These are phyloP conservation scores for Muntiacus reevesi DNA, from an alignment of 2,113 vertebrate genomes.

Conservation along the genomic window DNA sequence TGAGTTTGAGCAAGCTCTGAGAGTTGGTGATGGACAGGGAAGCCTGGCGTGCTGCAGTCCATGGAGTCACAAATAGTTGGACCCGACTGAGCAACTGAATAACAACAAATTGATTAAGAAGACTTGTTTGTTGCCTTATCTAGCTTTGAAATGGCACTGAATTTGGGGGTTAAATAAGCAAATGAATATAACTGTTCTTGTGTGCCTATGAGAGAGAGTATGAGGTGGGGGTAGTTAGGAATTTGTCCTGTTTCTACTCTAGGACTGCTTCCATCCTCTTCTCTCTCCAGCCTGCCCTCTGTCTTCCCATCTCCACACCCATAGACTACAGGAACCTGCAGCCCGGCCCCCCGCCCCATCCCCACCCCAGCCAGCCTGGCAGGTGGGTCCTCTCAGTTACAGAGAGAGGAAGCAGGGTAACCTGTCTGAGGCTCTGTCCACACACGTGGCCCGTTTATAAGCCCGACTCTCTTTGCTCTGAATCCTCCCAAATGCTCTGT, in stretches of 20 bases:
- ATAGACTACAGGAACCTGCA: background rate
- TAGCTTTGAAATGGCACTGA: background rate
- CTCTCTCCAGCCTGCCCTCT: background rate
- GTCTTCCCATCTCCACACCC: background rate
- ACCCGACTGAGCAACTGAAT: background rate
- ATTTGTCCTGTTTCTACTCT: background rate
- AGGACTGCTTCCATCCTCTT: background rate
- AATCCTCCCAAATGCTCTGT: background rate
- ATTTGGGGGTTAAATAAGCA: background rate
- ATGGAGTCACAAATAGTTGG: background rate
- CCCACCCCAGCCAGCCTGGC: background rate
- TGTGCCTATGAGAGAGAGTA: no score
- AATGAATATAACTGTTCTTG: background rate
- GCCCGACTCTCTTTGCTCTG: background rate
- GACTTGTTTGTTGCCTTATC: background rate
- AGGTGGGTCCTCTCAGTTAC: background rate
- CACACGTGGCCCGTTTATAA: fast-evolving
- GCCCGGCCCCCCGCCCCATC: fast-evolving
- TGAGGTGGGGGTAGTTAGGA: background rate
- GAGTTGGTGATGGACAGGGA: background rate
- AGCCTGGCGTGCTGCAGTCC: background rate
- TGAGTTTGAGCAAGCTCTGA: background rate
- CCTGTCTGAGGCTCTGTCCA: background rate
- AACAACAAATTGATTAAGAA: background rate
- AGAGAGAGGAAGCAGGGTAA: background rate